phyloP scores from a whole-genome alignment of 2,113 vertebrate genomes.

The Heterotis niloticus region DNA sequence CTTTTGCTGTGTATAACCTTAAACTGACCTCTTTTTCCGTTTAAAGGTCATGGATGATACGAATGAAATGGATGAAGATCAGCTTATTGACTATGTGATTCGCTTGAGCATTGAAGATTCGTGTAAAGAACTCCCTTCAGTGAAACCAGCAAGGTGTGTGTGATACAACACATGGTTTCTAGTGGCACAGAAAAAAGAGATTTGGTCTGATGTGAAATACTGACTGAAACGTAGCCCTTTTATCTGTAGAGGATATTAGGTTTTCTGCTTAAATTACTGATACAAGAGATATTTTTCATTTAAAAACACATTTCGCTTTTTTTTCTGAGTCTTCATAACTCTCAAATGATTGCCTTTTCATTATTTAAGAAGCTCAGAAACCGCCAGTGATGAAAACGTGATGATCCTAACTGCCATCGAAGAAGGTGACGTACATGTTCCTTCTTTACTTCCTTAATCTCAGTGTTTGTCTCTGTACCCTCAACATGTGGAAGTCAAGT shows the following conservation, averaged over 20 bases:
- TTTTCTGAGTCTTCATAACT: not conserved
- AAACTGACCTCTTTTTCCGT: conserved; percentile 4
- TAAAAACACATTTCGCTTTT: not conserved
- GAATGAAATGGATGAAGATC: conserved; percentile 65
- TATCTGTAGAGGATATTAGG: not conserved
- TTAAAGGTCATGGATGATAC: conserved; percentile 61
- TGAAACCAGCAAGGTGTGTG: conserved; percentile 60
- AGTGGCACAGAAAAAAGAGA: too few species aligned
- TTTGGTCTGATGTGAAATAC: too few species aligned
- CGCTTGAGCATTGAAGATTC: conserved; percentile 74
- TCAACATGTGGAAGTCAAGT: not conserved
- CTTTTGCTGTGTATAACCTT: not conserved
- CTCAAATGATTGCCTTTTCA: conserved; percentile 22
- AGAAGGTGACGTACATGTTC: conserved; percentile 57
- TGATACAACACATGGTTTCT: conserved; percentile 6
- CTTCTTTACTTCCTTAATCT: not conserved
- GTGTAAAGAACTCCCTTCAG: conserved; percentile 35
- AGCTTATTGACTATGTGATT: conserved; percentile 70
- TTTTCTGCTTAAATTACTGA: not conserved
- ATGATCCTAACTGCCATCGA: conserved; percentile 72
- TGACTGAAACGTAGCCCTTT: too few species aligned
- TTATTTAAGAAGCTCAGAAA: conserved; percentile 57
- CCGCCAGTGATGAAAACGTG: conserved; percentile 64
- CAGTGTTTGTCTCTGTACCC: not conserved
- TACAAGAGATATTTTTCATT: not conserved